A percentile compares a stretch with the other conserved stretches of the same genome.
Evolutionary conservation across 2,797 vertebrate genomes (phyloP).

Genomic region (Lemur catta): DNA sequence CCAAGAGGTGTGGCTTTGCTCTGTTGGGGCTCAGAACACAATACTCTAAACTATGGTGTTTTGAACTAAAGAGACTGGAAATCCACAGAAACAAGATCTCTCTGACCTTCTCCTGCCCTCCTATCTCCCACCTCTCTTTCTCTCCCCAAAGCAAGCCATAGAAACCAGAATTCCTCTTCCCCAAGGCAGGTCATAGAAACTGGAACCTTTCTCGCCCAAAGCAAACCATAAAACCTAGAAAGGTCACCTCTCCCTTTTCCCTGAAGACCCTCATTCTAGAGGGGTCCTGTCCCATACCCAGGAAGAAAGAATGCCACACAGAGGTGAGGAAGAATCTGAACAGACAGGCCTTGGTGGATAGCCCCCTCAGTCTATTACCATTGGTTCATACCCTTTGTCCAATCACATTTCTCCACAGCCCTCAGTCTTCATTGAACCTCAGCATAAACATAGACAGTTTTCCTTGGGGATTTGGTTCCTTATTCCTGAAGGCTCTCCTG

Average conservation of each 20-base stretch:
- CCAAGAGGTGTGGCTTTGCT: constrained; percentile 61
- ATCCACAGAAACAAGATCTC: neutral
- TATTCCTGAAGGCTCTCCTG: neutral
- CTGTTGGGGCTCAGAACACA: neutral
- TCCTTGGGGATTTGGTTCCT: too few relatives aligned
- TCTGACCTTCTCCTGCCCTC: neutral
- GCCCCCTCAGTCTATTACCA: neutral
- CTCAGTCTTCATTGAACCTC: neutral
- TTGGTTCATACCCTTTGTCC: neutral
- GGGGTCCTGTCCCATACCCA: neutral
- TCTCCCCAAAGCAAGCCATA: neutral
- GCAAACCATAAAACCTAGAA: neutral
- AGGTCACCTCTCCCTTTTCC: neutral
- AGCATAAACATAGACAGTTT: neutral
- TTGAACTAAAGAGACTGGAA: neutral
- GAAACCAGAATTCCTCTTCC: neutral
- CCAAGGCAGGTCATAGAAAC: neutral
- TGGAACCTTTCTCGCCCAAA: neutral
- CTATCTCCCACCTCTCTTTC: neutral
- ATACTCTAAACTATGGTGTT: neutral
- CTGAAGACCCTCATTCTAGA: neutral
- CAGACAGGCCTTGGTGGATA: neutral
- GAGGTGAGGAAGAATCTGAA: neutral
- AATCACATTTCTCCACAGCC: neutral
- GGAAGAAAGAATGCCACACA: neutral